Evolutionary conservation across 2,113 vertebrate genomes (phyloP), one percentile per base, ranked within the genome.

Genomic region (Embiotoca jacksoni): DNA sequence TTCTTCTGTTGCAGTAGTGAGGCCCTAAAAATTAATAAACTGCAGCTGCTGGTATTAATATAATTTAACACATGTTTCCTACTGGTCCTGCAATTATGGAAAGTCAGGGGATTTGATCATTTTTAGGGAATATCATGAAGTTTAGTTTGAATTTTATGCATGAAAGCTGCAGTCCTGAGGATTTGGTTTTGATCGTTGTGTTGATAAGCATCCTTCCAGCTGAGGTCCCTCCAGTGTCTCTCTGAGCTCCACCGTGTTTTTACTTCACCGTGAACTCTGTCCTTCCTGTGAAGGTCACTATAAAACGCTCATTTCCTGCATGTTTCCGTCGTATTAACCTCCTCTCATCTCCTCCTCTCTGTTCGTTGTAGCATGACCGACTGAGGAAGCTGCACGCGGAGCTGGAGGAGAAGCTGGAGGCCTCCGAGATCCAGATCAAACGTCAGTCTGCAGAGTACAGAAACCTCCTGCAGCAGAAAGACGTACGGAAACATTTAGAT

Each of bases 361-460:
- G 68, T 90, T 39, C 41, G 55, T 65, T 91, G 31, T 92, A 99
- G 98, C 95, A 97, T 16, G 96, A 99, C 37, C 96, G 97, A 72
- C 84, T 98, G 85, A 96, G 92, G 80, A 96, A 94, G 68, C 82
- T 96, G 64, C 95, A 96, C 15, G 89, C 86, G 30, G 98, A 99
- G 80, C 92, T 99, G 5, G 97, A 99, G 91, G 98, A 99, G 90
- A 98, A 97, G 69, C 94, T 96, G 46, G 97, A 99, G 90, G 96
- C 96, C 9, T 93, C 98, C 8, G 98, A 99, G 74, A 96, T 99
- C 88, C 98, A 99, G 77, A 94, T 96, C 82, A 98, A 99, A 78
- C 96, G 95, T 33, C 95, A 97, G 36, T 98, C 97, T 35, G 2
- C 94, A 3, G 97, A 96, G 72, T 97, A 98, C 84, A 94, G 97